Percentiles rank a stretch among this genome's conserved stretches.
These are phyloP conservation scores for Genyomyrus donnyi DNA, from an alignment of 2,113 vertebrate species.

Conservation along the genomic window DNA sequence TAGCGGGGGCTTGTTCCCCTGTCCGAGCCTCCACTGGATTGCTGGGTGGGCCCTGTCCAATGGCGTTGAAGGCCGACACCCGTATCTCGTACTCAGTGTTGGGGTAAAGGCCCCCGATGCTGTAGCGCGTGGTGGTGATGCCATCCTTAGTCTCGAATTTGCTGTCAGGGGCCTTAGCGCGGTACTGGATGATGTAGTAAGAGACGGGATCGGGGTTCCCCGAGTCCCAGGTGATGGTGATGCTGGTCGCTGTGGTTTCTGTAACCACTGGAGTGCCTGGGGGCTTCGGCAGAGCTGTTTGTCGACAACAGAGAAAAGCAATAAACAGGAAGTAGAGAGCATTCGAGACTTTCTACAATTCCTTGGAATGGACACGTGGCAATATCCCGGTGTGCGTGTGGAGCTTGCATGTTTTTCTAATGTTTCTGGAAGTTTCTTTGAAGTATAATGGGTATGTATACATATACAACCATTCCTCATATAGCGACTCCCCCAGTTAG, in stretches of 20 bases:
- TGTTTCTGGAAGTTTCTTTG: not conserved
- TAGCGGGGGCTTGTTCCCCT: conserved; percentile 89
- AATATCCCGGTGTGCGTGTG: not conserved
- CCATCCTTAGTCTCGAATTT: conserved; percentile 92
- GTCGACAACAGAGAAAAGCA: not conserved
- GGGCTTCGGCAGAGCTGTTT: conserved; percentile 84
- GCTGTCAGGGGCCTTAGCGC: conserved; percentile 87
- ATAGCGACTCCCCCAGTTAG: not conserved
- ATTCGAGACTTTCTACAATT: not conserved
- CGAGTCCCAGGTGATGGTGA: conserved; percentile 98
- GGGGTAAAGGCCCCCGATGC: conserved; percentile 92
- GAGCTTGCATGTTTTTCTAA: not conserved
- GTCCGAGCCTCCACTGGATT: conserved; percentile 84
- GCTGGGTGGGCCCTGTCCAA: conserved; percentile 88
- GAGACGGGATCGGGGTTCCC: conserved; percentile 92
- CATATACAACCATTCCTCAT: not conserved
- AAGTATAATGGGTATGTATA: not conserved
- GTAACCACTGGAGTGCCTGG: conserved; percentile 88
- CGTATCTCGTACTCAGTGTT: conserved; percentile 96
- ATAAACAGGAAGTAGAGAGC: not conserved
- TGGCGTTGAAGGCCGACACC: conserved; percentile 91
- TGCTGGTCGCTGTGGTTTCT: conserved; percentile 92
- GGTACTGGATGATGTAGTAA: conserved; percentile 95
- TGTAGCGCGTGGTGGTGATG: conserved; percentile 96
- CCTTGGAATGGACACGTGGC: not conserved